Evolutionary conservation across 2,113 vertebrate genomes (phyloP), one percentile per base, ranked within the genome.

Genomic region (Tupaia chinensis): DNA sequence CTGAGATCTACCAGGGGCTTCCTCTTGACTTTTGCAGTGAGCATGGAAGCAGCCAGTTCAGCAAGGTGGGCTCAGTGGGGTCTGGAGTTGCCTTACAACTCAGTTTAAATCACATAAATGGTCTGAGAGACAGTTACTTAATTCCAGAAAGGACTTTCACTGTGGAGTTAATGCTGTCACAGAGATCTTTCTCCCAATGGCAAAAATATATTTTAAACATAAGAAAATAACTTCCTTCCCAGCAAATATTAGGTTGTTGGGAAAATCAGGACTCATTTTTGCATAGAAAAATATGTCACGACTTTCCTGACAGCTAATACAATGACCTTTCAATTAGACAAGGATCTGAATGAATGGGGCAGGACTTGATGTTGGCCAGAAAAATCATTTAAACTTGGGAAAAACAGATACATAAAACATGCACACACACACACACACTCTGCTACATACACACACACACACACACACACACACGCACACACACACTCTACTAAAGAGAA

Each of bases 371-470:
- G 80, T 88, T 53, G 34, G 44, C 70, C 54, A 80, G 80, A 89
- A 91, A 87, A 84, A 23, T 44, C 89, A 65, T 89, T 96, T 91
- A 83, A 94, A 94, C 27, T 68, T 88, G 34, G 23, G 80, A 83
- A 78, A 94, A 61, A 85, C 65, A 93, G 44, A 44, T 44, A 44
- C 5, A 44, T 44, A 44, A 44, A 44, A 44, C 44, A 44, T 5
- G 3, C 44, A 44, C 44, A 44, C 44, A 44, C 44, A 44, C 44
- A 44, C 44, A 44, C 44, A 44, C 44, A 44, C 44, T 32, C 32
- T 32, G 32, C 32, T 32, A 44, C 44, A 44, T 5, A 44, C 44
- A 44, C 44, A 44, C 44, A 44, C 44, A 44, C 44, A 44, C 44
- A 44, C 44, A 44, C 44, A 44, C 44, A 44, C 44, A 44, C 44